Evolutionary conservation across 1,140 invertebrate genomes (phyloP).

Genomic region (Trichonephila inaurata): DNA sequence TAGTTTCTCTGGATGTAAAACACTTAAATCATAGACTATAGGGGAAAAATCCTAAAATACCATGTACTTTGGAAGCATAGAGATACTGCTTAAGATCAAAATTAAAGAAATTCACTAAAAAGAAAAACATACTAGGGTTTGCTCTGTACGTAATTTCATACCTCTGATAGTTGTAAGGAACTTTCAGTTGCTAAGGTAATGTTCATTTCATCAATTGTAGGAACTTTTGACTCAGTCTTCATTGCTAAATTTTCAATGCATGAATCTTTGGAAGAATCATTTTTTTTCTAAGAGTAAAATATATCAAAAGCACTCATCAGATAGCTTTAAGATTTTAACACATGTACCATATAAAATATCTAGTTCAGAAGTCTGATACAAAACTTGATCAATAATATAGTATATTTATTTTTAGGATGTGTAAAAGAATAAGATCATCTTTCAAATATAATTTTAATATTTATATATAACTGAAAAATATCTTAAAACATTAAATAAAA

Average conservation of each 20-base stretch:
- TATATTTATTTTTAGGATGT: neutral
- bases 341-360: neutral
- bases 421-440: neutral
- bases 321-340: neutral
- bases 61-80: no score
- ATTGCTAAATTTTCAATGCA: neutral
- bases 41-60: no score
- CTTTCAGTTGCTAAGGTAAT: neutral
- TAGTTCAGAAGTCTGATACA: neutral
- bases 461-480: neutral
- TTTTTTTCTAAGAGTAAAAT: neutral
- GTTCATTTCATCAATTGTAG: neutral
- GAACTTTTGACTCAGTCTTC: conserved; percentile 4
- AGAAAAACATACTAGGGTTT: neutral
- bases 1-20: no score
- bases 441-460: neutral
- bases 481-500: no score
- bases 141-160: neutral
- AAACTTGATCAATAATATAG: neutral
- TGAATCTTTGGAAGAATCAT: neutral
- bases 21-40: no score
- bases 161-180: neutral
- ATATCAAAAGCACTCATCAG: neutral
- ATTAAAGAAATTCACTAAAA: no score
- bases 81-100: no score